A percentile compares a stretch with the other conserved stretches of the same genome.
These are phyloP conservation scores for Rallus crepitans DNA, from an alignment of 2,797 vertebrate species.

Conservation along the genomic window DNA sequence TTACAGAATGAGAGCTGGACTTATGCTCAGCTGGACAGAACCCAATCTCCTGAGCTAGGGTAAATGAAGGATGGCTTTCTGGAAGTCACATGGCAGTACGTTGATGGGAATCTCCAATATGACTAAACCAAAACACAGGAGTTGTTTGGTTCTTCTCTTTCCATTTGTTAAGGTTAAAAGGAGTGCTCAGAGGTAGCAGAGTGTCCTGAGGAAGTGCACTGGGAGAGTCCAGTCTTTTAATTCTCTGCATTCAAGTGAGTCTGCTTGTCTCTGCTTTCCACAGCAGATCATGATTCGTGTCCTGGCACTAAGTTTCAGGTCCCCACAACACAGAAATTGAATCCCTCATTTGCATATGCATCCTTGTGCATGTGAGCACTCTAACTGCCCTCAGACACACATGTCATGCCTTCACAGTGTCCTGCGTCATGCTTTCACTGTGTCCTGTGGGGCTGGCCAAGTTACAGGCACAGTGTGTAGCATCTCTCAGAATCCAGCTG, in stretches of 20 bases:
- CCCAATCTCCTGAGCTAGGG: neutral
- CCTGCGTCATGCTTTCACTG: neutral
- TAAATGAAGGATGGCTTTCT: conserved; percentile 2
- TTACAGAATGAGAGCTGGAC: neutral
- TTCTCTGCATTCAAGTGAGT: neutral
- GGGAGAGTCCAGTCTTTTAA: neutral
- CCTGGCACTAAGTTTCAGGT: neutral
- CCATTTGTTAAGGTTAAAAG: neutral
- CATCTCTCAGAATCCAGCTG: neutral
- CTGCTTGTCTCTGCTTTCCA: neutral
- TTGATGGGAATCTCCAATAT: conserved; percentile 4
- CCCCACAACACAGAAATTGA: neutral
- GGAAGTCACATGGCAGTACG: neutral
- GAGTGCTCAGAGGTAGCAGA: neutral
- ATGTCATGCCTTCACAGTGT: accelerated
- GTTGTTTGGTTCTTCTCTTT: neutral
- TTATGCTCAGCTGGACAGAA: neutral
- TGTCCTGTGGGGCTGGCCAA: neutral
- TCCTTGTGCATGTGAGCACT: accelerated
- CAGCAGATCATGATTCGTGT: neutral
- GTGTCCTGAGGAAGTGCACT: neutral
- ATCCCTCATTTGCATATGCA: neutral
- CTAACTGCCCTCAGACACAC: neutral
- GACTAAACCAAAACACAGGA: neutral
- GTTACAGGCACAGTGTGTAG: neutral